Evolutionary conservation across 2,113 vertebrate species (phyloP).

Genomic region (Cebus imitator): DNA sequence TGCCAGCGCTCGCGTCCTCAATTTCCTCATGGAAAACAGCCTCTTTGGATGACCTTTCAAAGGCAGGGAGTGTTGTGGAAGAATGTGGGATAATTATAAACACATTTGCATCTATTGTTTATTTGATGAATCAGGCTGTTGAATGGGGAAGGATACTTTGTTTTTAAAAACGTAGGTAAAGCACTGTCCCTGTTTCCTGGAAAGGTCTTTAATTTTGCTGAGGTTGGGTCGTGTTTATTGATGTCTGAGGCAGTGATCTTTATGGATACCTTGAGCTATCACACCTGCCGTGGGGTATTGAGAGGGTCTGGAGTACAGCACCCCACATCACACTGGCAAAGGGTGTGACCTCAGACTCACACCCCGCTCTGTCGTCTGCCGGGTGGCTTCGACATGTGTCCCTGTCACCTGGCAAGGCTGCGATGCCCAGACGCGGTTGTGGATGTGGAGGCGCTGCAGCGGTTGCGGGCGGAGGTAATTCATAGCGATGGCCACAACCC

Average conservation of each 20-base stretch:
- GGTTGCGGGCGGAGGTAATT: background rate
- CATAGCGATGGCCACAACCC: background rate
- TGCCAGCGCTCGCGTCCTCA: no score
- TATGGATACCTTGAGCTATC: background rate
- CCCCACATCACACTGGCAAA: background rate
- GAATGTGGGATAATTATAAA: background rate
- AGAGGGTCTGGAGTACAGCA: no score
- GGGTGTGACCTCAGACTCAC: no score
- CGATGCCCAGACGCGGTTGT: no score
- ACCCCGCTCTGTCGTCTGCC: background rate
- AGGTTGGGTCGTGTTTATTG: background rate
- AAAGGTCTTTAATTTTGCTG: background rate
- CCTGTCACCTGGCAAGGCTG: background rate
- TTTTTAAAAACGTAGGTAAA: conserved; percentile 44
- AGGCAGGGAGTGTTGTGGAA: conserved; percentile 19
- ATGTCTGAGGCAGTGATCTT: background rate
- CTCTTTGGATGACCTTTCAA: background rate
- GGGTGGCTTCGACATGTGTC: background rate
- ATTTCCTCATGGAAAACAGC: background rate
- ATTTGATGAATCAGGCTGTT: conserved; percentile 23
- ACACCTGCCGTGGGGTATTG: background rate
- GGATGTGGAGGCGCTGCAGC: fast-evolving
- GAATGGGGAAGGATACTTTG: background rate
- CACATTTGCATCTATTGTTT: conserved; percentile 27
- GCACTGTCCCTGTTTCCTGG: background rate